Percentiles rank a stretch among this genome's conserved stretches.
Conservation (phyloP, 92 coral and sea anemone genomes). For the Phenganax marumi region DNA sequence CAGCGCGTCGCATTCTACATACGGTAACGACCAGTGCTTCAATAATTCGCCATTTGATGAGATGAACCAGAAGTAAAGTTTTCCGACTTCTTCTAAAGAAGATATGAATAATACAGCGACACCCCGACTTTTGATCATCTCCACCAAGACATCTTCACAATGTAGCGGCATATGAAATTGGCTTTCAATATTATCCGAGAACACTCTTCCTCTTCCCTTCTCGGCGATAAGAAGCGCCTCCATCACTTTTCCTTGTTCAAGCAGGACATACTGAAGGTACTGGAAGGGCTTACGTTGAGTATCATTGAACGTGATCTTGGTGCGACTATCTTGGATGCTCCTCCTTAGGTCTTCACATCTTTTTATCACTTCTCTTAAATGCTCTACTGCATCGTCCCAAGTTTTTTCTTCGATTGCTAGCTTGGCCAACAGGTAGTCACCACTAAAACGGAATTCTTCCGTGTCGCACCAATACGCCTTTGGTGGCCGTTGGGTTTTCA, state of each 20-base stretch:
- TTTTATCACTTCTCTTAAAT: slow-evolving; percentile 1
- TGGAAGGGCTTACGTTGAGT: slow-evolving; percentile 38
- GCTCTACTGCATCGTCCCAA: background rate
- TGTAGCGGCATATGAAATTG: background rate
- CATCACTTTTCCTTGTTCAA: background rate
- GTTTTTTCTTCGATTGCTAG: slow-evolving; percentile 20
- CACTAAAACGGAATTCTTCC: slow-evolving; percentile 56
- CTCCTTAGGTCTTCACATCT: slow-evolving; percentile 26
- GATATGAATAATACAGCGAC: slow-evolving; percentile 25
- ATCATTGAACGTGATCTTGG: slow-evolving; percentile 26
- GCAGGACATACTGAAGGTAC: slow-evolving; percentile 35
- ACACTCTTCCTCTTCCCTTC: slow-evolving; percentile 37
- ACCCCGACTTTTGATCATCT: slow-evolving; percentile 5
- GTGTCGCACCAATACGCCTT: slow-evolving; percentile 31
- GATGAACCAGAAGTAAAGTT: slow-evolving; percentile 28
- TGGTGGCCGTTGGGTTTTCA: slow-evolving; percentile 23
- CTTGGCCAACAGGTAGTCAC: slow-evolving; percentile 40
- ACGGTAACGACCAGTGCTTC: background rate
- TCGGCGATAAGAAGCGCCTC: slow-evolving; percentile 34
- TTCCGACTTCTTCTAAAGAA: slow-evolving; percentile 4
- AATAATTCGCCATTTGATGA: slow-evolving; percentile 19
- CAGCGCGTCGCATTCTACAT: background rate
- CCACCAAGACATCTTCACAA: background rate
- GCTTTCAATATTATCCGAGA: slow-evolving; percentile 14
- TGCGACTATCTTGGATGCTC: slow-evolving; percentile 26